Percentiles rank a stretch among this genome's conserved stretches.
Evolutionary conservation across 2,888 invertebrate genomes (phyloP).

Genomic region (Drosophila trichaetosa): DNA sequence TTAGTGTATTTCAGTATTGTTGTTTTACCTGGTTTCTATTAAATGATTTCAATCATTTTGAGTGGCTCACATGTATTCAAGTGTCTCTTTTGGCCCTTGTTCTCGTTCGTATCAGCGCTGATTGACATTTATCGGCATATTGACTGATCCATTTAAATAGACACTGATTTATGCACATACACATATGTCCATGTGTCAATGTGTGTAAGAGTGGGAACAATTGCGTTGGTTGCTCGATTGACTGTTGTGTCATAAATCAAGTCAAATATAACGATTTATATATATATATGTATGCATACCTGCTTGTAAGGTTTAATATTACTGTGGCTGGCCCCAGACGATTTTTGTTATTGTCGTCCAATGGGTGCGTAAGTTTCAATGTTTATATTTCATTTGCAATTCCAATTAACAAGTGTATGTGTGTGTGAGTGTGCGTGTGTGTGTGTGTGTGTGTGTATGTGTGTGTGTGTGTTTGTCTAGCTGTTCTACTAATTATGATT

Average conservation of each 20-base stretch:
- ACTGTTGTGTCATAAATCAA: constrained; percentile 65
- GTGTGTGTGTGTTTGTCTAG: constrained; percentile 30
- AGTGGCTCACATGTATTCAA: constrained; percentile 43
- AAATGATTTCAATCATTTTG: constrained; percentile 37
- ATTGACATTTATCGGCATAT: constrained; percentile 72
- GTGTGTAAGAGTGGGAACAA: constrained; percentile 27
- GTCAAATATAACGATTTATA: constrained; percentile 48
- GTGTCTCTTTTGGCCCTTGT: constrained; percentile 49
- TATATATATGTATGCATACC: constrained; percentile 48
- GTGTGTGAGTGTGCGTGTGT: no score
- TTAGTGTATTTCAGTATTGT: constrained; percentile 11
- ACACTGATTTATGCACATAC: constrained; percentile 16
- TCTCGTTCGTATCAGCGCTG: constrained; percentile 22
- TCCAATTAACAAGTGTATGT: constrained; percentile 30
- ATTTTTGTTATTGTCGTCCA: constrained; percentile 37
- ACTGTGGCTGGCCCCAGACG: constrained; percentile 31
- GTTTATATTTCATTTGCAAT: constrained; percentile 49
- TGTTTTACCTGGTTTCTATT: neutral
- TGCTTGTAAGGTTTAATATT: constrained; percentile 60
- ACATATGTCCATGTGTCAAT: neutral
- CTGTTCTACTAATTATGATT: constrained; percentile 59
- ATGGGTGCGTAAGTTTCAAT: constrained; percentile 57
- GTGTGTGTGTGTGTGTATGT: neutral
- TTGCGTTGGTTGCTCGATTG: constrained; percentile 52
- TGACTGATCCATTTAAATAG: constrained; percentile 54